Conservation (phyloP, 2,888 invertebrate genomes). For the Neuroscelio doddi region DNA sequence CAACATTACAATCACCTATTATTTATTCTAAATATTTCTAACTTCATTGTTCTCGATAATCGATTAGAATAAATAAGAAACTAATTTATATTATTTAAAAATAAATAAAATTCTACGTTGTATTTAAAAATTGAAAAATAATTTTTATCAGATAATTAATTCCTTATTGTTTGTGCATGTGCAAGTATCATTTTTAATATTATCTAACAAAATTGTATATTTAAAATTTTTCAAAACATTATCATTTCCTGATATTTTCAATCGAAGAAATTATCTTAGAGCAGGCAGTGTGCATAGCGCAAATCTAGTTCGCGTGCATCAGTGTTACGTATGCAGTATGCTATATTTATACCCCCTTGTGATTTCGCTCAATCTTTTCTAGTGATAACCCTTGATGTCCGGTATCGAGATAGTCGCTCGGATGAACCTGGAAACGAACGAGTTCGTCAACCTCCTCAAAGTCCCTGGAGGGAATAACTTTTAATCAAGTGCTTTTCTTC, state of each 20-base stretch:
- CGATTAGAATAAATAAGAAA: too few species aligned
- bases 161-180: too few species aligned
- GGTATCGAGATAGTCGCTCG: slow-evolving; percentile 27
- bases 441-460: slow-evolving; percentile 23
- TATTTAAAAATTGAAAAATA: too few species aligned
- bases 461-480: slow-evolving; percentile 4
- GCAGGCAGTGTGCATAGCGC: slow-evolving; percentile 26
- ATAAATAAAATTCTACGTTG: too few species aligned
- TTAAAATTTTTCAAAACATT: too few species aligned
- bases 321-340: slow-evolving; percentile 21
- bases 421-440: slow-evolving; percentile 30
- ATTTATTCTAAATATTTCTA: too few species aligned
- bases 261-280: slow-evolving; percentile 17
- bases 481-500: slow-evolving; percentile 5
- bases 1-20: too few species aligned
- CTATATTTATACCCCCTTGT: slow-evolving; percentile 37
- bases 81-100: too few species aligned
- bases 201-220: too few species aligned
- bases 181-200: too few species aligned
- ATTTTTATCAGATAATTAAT: too few species aligned
- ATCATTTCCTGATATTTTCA: slow-evolving; percentile 15
- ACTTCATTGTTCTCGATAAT: too few species aligned
- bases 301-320: slow-evolving; percentile 24
- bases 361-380: slow-evolving; percentile 31
- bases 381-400: slow-evolving; percentile 35